A percentile compares a stretch with the other conserved stretches of the same genome.
These are phyloP conservation scores for Aphaenogaster ashmeadi DNA, from an alignment of 1,140 invertebrate species.

Conservation along the genomic window DNA sequence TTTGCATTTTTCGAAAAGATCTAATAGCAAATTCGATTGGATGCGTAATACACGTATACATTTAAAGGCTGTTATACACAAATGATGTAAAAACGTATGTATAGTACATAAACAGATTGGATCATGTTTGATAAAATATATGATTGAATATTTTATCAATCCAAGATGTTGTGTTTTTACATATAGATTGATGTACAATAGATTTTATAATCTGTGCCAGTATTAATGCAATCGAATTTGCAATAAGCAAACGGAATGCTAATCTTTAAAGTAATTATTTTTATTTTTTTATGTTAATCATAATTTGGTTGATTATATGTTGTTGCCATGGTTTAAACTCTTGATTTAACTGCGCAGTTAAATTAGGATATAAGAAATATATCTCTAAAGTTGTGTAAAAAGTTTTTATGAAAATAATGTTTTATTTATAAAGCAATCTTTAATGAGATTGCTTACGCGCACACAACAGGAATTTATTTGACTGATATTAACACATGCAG, in stretches of 20 bases:
- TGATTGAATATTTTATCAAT: neutral
- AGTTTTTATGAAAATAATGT: conserved; percentile 34
- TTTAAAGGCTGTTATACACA: conserved; percentile 16
- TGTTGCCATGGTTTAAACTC: conserved; percentile 71
- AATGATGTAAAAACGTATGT: neutral
- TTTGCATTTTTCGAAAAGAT: neutral
- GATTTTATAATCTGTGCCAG: conserved; percentile 3
- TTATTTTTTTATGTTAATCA: conserved; percentile 17
- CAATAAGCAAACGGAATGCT: neutral
- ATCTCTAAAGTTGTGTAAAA: conserved; percentile 33
- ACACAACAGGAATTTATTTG: conserved; percentile 60
- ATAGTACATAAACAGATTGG: neutral
- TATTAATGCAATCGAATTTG: conserved; percentile 19
- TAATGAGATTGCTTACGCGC: conserved; percentile 42
- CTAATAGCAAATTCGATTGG: neutral
- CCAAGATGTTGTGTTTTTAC: neutral
- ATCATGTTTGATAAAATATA: conserved; percentile 21
- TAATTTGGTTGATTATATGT: conserved; percentile 37
- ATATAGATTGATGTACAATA: conserved; percentile 13
- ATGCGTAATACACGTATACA: neutral
- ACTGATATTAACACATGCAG: conserved; percentile 40
- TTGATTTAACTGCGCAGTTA: conserved; percentile 46
- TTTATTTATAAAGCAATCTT: conserved; percentile 44
- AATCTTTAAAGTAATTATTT: conserved; percentile 31
- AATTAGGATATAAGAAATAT: conserved; percentile 21